Evolutionary conservation across 2,113 vertebrate species (phyloP), one percentile per base, ranked within the genome.

Genomic region (Illadopsis cleaveri): DNA sequence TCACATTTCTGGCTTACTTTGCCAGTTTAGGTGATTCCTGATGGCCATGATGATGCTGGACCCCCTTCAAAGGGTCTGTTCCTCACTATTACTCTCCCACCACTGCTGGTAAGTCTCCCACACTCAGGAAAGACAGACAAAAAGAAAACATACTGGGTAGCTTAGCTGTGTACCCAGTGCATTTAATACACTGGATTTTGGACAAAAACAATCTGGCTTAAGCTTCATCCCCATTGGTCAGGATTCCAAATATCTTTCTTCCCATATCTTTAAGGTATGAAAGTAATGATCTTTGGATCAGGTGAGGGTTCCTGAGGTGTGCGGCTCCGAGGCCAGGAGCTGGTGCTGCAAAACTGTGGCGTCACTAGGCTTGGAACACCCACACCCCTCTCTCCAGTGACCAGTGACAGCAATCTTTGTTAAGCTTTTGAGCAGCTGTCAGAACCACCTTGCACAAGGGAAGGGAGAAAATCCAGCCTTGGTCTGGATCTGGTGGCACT

Each of bases 161-260:
- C 37, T 86, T 73, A 86, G 50, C 37, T 40, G 21, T 86, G 27
- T 60, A 69, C 9, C 38, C 23, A 72, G 33, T 53, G n/a, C 50
- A 62, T 70, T 95, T 81, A 86, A 80, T 50, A 50, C 15, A 50
- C 24, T 40, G 38, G 53, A 58, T 77, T 83, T 87, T 44, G 65
- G 62, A 50, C 13, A 64, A 80, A 82, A 70, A 0, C 69, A 61
- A 38, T 19, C 37, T 81, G 69, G 22, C 42, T 89, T 81, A 69
- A 35, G 40, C 18, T 82, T 71, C 37, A 28, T 27, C 25, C 37
- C 18, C 37, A 31, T 80, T 57, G 84, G 25, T 73, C 37, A 70
- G 25, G 45, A 45, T 25, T 90, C 37, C 38, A 70, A 6, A 28
- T 40, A 40, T 40, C 40, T 40, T 40, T 40, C 12, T 40, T 40